Percentiles rank a stretch among this genome's conserved stretches.
Evolutionary conservation across 2,113 vertebrate species (phyloP).

Genomic region (Myanophis thanlyinensis): DNA sequence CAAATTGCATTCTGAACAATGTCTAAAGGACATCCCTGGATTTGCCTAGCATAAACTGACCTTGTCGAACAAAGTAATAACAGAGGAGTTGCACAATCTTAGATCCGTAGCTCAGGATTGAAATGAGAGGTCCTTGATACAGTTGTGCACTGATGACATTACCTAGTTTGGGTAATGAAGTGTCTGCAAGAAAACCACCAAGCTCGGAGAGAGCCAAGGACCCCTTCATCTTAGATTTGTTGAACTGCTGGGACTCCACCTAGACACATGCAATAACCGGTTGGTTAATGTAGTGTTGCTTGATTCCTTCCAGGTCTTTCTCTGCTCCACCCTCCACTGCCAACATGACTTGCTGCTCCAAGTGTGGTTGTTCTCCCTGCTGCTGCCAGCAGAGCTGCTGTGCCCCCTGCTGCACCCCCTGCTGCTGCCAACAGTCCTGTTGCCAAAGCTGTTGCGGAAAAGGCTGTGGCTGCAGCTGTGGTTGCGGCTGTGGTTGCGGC

Average conservation of each 20-base stretch:
- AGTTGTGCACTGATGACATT: neutral
- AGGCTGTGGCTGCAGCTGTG: neutral
- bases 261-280: neutral
- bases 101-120: neutral
- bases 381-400: neutral
- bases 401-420: neutral
- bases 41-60: neutral
- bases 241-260: neutral
- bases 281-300: neutral
- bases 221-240: neutral
- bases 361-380: neutral
- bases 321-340: neutral
- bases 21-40: neutral
- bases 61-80: neutral
- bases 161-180: neutral
- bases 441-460: neutral
- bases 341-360: neutral
- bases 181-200: neutral
- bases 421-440: neutral
- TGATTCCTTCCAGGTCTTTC: neutral
- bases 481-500: rapidly evolving
- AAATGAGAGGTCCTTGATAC: neutral
- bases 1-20: neutral
- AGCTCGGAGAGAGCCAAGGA: neutral
- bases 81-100: neutral